phyloP scores from a whole-genome alignment of 2,113 vertebrate species.

The Colistium nudipinnis region DNA sequence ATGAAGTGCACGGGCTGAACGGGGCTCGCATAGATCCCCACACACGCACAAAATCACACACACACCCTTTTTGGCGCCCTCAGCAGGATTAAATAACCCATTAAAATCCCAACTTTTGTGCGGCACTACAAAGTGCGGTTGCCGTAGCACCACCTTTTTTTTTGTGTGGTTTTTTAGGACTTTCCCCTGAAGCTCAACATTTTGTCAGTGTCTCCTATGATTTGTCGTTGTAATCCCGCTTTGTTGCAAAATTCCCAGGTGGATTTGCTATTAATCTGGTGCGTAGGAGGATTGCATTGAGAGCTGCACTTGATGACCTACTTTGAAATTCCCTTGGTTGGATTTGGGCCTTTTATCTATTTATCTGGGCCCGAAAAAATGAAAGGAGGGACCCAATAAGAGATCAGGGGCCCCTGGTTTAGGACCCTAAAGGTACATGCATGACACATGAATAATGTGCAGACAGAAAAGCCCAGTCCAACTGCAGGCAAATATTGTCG shows the following conservation, averaged over 20 bases:
- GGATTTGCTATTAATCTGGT: neutral
- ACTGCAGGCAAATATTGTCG: too few species aligned
- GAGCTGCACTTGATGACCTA: too few species aligned
- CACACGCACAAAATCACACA: neutral
- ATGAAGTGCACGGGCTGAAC: constrained; percentile 25
- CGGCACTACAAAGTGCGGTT: constrained; percentile 12
- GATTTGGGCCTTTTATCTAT: too few species aligned
- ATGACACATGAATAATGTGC: too few species aligned
- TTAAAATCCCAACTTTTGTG: constrained; percentile 14
- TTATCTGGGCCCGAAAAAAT: too few species aligned
- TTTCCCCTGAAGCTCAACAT: neutral
- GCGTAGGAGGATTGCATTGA: neutral
- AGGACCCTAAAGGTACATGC: too few species aligned
- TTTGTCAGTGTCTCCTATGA: neutral
- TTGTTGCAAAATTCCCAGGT: neutral
- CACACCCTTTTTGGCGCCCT: neutral
- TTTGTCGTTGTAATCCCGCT: neutral
- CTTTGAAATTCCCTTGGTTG: too few species aligned
- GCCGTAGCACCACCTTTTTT: too few species aligned
- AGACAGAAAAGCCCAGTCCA: too few species aligned
- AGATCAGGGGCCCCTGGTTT: too few species aligned
- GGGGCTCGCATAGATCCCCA: constrained; percentile 17
- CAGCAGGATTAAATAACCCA: constrained; percentile 39
- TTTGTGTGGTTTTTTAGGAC: neutral
- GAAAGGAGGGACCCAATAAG: too few species aligned